phyloP scores from a whole-genome alignment of 2,113 vertebrate genomes.

The Hirundichthys speculiger region DNA sequence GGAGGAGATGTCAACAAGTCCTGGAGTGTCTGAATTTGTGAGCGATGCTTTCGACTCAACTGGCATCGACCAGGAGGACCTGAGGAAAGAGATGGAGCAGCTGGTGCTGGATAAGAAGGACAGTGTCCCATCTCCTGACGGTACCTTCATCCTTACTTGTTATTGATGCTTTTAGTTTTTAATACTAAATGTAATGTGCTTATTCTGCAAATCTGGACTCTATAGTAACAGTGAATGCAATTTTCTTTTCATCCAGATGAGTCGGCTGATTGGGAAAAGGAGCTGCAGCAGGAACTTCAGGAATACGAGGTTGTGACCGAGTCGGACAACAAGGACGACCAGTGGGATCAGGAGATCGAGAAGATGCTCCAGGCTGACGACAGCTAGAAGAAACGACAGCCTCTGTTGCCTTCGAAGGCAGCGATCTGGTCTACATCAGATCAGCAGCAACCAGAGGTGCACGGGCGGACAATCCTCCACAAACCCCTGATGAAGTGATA shows the following conservation, averaged over 20 bases:
- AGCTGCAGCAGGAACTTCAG: slow-evolving; percentile 94
- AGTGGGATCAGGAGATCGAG: slow-evolving; percentile 96
- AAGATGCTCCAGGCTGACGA: slow-evolving; percentile 89
- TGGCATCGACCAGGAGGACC: slow-evolving; percentile 90
- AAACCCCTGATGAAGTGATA: slow-evolving; percentile 22
- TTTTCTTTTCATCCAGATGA: slow-evolving; percentile 85
- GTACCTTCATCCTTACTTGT: no score
- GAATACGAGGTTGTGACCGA: slow-evolving; percentile 94
- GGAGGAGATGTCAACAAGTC: slow-evolving; percentile 95
- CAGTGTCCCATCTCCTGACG: slow-evolving; percentile 77
- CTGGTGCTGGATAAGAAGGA: slow-evolving; percentile 93
- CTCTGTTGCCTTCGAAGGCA: neutral
- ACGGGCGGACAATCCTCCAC: slow-evolving; percentile 1
- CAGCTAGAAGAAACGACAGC: slow-evolving; percentile 65
- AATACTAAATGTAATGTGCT: neutral
- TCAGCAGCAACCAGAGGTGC: slow-evolving; percentile 21
- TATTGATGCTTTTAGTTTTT: no score
- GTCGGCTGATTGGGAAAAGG: slow-evolving; percentile 92
- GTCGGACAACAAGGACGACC: slow-evolving; percentile 88
- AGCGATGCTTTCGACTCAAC: slow-evolving; percentile 94
- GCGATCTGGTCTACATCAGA: neutral
- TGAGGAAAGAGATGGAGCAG: slow-evolving; percentile 97
- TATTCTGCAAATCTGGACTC: neutral
- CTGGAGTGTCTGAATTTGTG: slow-evolving; percentile 95
- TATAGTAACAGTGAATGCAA: no score